phyloP scores from a whole-genome alignment of 1,140 invertebrate genomes.

The Hyposmocoma kahamanoa region DNA sequence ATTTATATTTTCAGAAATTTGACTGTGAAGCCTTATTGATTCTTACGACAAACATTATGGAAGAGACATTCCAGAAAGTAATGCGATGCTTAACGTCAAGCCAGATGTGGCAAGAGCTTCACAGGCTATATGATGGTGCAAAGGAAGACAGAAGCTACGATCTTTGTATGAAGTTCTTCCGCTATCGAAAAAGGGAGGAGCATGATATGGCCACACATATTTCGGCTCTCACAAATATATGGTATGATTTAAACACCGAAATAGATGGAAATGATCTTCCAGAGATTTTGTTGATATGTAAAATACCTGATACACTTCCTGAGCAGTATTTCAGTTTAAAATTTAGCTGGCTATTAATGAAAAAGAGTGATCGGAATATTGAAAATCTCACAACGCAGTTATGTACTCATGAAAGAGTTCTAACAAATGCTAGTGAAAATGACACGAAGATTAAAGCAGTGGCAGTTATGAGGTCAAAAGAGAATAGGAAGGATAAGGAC shows the following conservation, averaged over 20 bases:
- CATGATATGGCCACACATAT: conserved; percentile 15
- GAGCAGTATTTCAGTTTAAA: conserved; percentile 15
- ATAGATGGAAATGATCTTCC: conserved; percentile 10
- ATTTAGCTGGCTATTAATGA: conserved; percentile 14
- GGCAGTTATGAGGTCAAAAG: not conserved
- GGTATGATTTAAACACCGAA: conserved; percentile 9
- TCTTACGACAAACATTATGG: no score
- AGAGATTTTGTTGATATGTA: conserved; percentile 19
- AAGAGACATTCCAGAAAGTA: conserved; percentile 1
- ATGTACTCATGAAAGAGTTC: not conserved
- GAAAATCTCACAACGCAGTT: not conserved
- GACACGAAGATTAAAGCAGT: not conserved
- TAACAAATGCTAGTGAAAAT: not conserved
- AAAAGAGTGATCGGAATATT: not conserved
- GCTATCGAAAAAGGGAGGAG: conserved; percentile 4
- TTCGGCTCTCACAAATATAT: conserved; percentile 14
- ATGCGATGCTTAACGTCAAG: not conserved
- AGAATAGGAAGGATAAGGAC: not conserved
- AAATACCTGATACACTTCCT: conserved; percentile 15
- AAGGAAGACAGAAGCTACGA: conserved; percentile 19
- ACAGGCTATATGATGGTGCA: conserved; percentile 20
- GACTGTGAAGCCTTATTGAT: no score
- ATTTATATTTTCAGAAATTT: no score
- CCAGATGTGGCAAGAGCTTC: conserved; percentile 18
- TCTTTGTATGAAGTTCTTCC: conserved; percentile 25